These are phyloP conservation scores for Rhagophthalmus giganteus DNA, from an alignment of 2,888 invertebrate species.

Conservation along the genomic window DNA sequence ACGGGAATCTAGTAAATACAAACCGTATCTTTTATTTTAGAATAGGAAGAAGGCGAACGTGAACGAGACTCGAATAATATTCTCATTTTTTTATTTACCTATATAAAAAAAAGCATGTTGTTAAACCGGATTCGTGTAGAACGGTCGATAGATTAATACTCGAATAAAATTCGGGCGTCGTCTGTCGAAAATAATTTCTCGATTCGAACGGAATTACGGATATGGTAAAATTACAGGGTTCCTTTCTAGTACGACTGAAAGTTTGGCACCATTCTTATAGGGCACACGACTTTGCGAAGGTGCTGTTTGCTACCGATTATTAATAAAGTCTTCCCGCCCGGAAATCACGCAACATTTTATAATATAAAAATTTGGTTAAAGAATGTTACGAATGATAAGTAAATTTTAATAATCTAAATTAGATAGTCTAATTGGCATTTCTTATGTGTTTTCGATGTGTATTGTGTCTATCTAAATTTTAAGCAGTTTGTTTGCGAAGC, in stretches of 20 bases:
- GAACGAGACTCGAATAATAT: no score
- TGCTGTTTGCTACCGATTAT: slow-evolving; percentile 47
- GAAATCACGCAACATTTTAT: slow-evolving; percentile 46
- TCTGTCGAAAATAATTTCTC: no score
- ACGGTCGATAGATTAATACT: no score
- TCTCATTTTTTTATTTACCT: no score
- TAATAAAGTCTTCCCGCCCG: slow-evolving; percentile 56
- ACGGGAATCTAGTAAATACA: slow-evolving; percentile 1
- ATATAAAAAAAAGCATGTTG: no score
- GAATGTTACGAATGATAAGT: slow-evolving; percentile 35
- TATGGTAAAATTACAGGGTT: no score
- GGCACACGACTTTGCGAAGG: slow-evolving; percentile 53
- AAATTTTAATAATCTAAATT: slow-evolving; percentile 35
- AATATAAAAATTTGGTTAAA: slow-evolving; percentile 33
- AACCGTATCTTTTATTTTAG: background rate
- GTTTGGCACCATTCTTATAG: slow-evolving; percentile 44
- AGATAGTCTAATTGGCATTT: slow-evolving; percentile 50
- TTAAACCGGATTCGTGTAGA: no score
- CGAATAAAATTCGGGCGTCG: no score
- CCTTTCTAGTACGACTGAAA: slow-evolving; percentile 21
- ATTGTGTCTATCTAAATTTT: slow-evolving; percentile 39
- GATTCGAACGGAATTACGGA: no score
- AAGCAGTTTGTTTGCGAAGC: slow-evolving; percentile 29
- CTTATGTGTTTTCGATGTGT: slow-evolving; percentile 50
- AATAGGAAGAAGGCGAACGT: no score